Conservation (phyloP, 1,140 invertebrate species). For the Drosophila varians region DNA sequence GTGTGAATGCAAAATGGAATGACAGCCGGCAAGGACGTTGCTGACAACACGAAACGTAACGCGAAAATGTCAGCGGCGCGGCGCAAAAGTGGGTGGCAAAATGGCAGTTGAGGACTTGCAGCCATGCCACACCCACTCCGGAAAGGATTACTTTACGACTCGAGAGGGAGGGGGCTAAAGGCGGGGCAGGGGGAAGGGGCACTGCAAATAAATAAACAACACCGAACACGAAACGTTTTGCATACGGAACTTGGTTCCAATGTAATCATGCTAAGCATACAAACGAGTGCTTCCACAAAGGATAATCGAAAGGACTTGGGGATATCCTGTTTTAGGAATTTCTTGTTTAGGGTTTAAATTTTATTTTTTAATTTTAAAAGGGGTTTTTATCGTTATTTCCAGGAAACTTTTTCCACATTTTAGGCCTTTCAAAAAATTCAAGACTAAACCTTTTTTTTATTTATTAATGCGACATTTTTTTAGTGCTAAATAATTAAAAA, state of each 20-base stretch:
- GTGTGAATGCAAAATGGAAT: slow-evolving; percentile 72
- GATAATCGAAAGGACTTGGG: background rate
- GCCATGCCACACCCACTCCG: slow-evolving; percentile 28
- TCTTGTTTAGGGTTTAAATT: too few relatives aligned
- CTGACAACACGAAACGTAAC: slow-evolving; percentile 72
- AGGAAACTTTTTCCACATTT: too few relatives aligned
- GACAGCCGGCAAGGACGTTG: slow-evolving; percentile 79
- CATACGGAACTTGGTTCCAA: slow-evolving; percentile 35
- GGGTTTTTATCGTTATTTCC: too few relatives aligned
- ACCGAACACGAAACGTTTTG: slow-evolving; percentile 48
- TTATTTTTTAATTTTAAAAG: too few relatives aligned
- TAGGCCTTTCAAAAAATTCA: too few relatives aligned
- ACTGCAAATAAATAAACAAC: slow-evolving; percentile 52
- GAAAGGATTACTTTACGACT: slow-evolving; percentile 72
- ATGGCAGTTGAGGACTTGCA: slow-evolving; percentile 51
- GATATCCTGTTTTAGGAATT: too few relatives aligned
- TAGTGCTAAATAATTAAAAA: too few relatives aligned
- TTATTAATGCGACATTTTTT: too few relatives aligned
- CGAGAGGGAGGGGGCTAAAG: too few relatives aligned
- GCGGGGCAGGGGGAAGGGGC: too few relatives aligned
- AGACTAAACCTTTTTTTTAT: too few relatives aligned
- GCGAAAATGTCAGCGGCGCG: slow-evolving; percentile 70
- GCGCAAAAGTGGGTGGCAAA: background rate
- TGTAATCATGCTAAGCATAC: slow-evolving; percentile 53
- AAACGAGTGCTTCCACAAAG: slow-evolving; percentile 16